Evolutionary conservation across 2,888 invertebrate genomes (phyloP), one percentile per base, ranked within the genome.

Genomic region (Philonicus albiceps): DNA sequence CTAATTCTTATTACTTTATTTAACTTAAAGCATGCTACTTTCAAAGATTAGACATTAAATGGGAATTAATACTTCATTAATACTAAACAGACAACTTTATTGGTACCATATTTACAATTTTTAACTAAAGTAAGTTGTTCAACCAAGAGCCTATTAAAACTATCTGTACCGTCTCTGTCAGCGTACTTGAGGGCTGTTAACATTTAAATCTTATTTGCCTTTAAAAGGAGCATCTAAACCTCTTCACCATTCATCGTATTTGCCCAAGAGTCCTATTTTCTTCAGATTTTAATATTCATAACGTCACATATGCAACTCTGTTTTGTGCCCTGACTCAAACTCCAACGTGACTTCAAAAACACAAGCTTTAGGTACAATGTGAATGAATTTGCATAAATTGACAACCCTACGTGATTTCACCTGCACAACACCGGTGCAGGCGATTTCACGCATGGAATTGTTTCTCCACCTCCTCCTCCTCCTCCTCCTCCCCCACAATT

Each of bases 381-480:
- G 49, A 78, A 49, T 49, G n/a, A 78, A 49, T 78, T 78, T 78
- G 78, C 78, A 78, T 78, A 78, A 78, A 78, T 78, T 49, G 49
- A 27, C 37, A 78, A 64, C 7, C 8, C 8, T 64, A 11, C 27
- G 27, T 27, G 64, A 11, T 37, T 37, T 78, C 78, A 43, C 27
- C 76, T 49, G 49, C 37, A 43, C 49, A 37, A 27, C 49, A 43
- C n/a, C 43, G 19, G 16, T 22, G 78, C 27, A 34, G n/a, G 30
- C 53, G 78, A 49, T 78, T 78, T 53, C 78, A 78, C 78, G 78
- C 53, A 49, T 78, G 49, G 27, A 30, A 53, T 78, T 49, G 30
- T 43, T 13, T 13, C 0, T 2, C 19, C 64, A n/a, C 6, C 37
- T 37, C 11, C 37, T 37, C 64, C 27, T 27, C 0, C 22, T n/a